These are phyloP conservation scores for Cephus nigrinus DNA, from an alignment of 2,888 invertebrate species.

Conservation along the genomic window DNA sequence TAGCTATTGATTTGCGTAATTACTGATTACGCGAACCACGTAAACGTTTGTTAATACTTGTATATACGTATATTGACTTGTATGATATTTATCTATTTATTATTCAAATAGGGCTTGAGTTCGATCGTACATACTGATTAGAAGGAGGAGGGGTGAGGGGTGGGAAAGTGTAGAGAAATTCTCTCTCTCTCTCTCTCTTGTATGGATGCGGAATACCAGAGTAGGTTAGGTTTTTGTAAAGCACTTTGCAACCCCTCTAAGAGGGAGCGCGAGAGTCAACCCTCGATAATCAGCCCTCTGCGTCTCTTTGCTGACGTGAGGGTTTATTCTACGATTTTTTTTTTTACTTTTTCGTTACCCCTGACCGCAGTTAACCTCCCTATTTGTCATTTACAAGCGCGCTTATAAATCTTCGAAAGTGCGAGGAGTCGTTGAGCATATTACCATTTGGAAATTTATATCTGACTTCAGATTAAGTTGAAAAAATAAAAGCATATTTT, in stretches of 20 bases:
- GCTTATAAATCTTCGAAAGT: constrained; percentile 41
- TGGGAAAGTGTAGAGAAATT: not conserved
- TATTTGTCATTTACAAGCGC: constrained; percentile 42
- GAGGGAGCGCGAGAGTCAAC: not conserved
- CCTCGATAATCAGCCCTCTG: constrained; percentile 1
- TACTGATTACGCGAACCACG: not conserved
- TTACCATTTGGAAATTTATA: constrained; percentile 45
- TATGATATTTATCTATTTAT: not conserved
- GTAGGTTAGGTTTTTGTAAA: not conserved
- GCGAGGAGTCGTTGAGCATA: constrained; percentile 37
- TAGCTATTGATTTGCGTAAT: not conserved
- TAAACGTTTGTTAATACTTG: not conserved
- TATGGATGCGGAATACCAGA: not conserved
- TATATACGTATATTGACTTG: not conserved
- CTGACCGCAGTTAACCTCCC: constrained; percentile 15
- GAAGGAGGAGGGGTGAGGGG: not conserved
- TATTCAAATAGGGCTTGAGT: not conserved
- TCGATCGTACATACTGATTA: not conserved
- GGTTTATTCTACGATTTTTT: not conserved
- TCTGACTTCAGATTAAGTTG: constrained; percentile 35
- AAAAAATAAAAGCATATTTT: constrained; percentile 48
- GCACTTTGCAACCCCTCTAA: not conserved
- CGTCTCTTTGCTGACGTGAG: constrained; percentile 3
- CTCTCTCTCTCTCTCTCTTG: not conserved
- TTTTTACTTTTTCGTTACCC: not conserved